Percentiles rank a stretch among this genome's conserved stretches.
Conservation (phyloP, 2,113 vertebrate genomes). For the Melanerpes formicivorus region DNA sequence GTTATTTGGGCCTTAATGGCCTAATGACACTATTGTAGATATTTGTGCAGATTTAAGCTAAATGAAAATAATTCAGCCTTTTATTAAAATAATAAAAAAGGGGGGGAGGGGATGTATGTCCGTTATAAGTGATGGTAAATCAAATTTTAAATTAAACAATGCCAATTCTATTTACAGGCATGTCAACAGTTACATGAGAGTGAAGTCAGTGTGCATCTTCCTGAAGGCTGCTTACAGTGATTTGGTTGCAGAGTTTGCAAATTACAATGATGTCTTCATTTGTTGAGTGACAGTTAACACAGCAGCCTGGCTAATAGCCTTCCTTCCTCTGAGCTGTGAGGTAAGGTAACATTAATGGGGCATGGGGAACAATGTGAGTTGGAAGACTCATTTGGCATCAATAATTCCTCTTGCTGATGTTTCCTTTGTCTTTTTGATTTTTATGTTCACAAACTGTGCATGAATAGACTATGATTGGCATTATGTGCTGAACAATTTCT, state of each 20-base stretch:
- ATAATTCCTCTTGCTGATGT: neutral
- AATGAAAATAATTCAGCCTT: neutral
- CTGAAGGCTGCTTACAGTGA: neutral
- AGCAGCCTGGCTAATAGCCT: neutral
- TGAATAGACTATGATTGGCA: neutral
- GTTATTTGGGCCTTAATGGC: neutral
- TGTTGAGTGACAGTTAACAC: constrained; percentile 23
- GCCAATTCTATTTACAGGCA: neutral
- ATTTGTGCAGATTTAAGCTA: neutral
- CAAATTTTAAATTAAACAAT: neutral
- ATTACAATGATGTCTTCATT: constrained; percentile 14
- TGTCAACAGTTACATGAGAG: neutral
- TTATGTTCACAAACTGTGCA: neutral
- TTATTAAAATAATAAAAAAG: neutral
- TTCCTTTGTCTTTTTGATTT: neutral
- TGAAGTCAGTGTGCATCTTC: neutral
- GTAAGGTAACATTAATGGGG: neutral
- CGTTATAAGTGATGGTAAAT: neutral
- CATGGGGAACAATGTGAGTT: neutral
- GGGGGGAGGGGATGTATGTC: accelerated
- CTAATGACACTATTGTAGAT: neutral
- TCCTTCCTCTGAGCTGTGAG: neutral
- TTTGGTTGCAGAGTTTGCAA: constrained; percentile 36
- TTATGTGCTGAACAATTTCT: neutral
- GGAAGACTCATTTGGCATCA: neutral